Conservation (phyloP, 2,888 invertebrate genomes). For the Leucania comma region DNA sequence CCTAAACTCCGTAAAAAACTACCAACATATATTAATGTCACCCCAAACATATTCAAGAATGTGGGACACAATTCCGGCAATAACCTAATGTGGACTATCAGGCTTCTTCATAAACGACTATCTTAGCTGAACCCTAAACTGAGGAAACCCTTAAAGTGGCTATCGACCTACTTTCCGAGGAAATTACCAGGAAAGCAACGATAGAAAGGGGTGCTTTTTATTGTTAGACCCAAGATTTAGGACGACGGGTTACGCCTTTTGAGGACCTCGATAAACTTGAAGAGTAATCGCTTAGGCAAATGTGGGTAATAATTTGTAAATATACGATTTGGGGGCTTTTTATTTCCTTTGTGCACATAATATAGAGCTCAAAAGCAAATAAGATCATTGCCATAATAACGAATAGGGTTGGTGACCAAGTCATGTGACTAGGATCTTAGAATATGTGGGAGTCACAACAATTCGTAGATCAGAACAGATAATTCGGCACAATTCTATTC, state of each 20-base stretch:
- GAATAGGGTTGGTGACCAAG: neutral
- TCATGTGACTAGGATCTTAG: conserved; percentile 1
- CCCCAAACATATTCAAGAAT: conserved; percentile 14
- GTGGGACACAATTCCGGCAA: conserved; percentile 10
- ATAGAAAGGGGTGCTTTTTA: conserved; percentile 54
- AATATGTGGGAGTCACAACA: neutral
- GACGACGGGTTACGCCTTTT: conserved; percentile 52
- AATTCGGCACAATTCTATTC: neutral
- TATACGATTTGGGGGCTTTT: neutral
- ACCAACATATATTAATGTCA: neutral
- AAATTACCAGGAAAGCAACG: conserved; percentile 52
- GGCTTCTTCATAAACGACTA: conserved; percentile 41
- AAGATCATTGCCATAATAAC: neutral
- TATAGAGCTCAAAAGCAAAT: neutral
- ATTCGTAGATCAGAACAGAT: neutral
- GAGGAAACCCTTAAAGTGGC: conserved; percentile 45
- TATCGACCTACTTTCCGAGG: conserved; percentile 56
- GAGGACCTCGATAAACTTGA: conserved; percentile 55
- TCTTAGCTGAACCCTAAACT: conserved; percentile 22
- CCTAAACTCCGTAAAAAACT: neutral
- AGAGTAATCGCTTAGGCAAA: conserved; percentile 32
- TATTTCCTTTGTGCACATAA: neutral
- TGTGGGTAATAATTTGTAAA: conserved; percentile 22
- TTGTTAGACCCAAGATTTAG: conserved; percentile 49
- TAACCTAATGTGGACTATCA: conserved; percentile 34